These are phyloP conservation scores for Sarcophaga subvicina DNA, from an alignment of 2,888 invertebrate genomes.

Conservation along the genomic window DNA sequence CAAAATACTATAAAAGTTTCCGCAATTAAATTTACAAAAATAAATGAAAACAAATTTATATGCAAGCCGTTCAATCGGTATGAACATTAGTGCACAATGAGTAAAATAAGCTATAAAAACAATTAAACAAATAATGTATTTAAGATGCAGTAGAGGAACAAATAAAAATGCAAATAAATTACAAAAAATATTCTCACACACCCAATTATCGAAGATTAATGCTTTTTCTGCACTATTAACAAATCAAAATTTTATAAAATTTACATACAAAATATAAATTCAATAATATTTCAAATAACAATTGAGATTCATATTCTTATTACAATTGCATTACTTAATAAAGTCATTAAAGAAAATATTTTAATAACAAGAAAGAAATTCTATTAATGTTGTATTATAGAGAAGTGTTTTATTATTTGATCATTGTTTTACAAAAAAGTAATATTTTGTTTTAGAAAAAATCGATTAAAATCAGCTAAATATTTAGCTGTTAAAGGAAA, in stretches of 20 bases:
- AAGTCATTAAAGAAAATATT: no score
- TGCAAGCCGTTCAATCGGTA: constrained; percentile 11
- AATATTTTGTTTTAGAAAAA: no score
- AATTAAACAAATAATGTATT: constrained; percentile 13
- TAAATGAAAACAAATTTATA: constrained; percentile 36
- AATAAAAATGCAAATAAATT: neutral
- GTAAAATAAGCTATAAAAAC: neutral
- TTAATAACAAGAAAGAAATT: no score
- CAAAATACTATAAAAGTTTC: constrained; percentile 34
- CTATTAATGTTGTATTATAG: no score
- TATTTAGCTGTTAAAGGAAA: no score
- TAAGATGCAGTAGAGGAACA: neutral
- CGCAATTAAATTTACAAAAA: constrained; percentile 32
- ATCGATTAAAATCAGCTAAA: no score
- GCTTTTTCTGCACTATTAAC: neutral
- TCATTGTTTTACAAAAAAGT: no score
- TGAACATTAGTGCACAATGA: neutral
- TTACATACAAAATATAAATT: neutral
- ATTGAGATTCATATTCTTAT: no score
- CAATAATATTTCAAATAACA: no score
- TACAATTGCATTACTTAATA: no score
- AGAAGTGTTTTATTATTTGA: no score
- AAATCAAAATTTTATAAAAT: neutral
- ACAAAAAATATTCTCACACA: neutral
- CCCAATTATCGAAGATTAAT: neutral